phyloP scores from a whole-genome alignment of 2,888 invertebrate species.

The Rhagophthalmus giganteus region DNA sequence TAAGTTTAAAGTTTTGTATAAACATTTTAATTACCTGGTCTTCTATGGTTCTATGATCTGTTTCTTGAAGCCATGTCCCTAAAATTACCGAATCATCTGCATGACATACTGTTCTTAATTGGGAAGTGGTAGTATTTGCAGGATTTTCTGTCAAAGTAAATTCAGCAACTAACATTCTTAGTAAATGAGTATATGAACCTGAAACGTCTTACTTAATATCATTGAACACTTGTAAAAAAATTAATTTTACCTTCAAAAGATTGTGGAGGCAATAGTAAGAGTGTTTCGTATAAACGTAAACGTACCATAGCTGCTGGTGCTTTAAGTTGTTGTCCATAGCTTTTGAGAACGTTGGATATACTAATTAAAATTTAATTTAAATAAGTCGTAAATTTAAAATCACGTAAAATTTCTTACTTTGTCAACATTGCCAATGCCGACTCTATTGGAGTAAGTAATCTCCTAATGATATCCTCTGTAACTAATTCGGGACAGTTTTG shows the following conservation, averaged over 20 bases:
- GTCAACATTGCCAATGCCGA: conserved; percentile 93
- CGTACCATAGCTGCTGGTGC: conserved; percentile 93
- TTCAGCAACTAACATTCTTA: conserved; percentile 91
- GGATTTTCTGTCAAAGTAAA: conserved; percentile 93
- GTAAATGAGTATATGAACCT: conserved; percentile 82
- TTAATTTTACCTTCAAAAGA: conserved; percentile 70
- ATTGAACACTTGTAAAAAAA: background rate
- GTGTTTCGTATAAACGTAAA: conserved; percentile 87
- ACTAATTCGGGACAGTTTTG: conserved; percentile 88
- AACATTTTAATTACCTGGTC: conserved; percentile 77
- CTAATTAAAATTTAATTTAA: conserved; percentile 54
- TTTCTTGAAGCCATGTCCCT: conserved; percentile 94
- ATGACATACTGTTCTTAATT: conserved; percentile 80
- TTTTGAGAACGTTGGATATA: conserved; percentile 80
- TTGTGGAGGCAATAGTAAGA: conserved; percentile 75
- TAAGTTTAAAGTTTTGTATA: no score
- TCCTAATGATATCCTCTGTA: conserved; percentile 87
- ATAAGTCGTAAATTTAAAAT: conserved; percentile 4
- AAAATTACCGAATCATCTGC: conserved; percentile 88
- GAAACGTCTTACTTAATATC: conserved; percentile 12
- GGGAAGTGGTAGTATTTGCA: conserved; percentile 86
- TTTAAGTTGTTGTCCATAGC: conserved; percentile 89
- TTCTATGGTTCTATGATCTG: conserved; percentile 94
- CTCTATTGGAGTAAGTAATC: conserved; percentile 89
- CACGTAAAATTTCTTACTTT: conserved; percentile 77